Evolutionary conservation across 2,888 invertebrate genomes (phyloP), one percentile per base, ranked within the genome.

Genomic region (Trissolcus brochymenae): DNA sequence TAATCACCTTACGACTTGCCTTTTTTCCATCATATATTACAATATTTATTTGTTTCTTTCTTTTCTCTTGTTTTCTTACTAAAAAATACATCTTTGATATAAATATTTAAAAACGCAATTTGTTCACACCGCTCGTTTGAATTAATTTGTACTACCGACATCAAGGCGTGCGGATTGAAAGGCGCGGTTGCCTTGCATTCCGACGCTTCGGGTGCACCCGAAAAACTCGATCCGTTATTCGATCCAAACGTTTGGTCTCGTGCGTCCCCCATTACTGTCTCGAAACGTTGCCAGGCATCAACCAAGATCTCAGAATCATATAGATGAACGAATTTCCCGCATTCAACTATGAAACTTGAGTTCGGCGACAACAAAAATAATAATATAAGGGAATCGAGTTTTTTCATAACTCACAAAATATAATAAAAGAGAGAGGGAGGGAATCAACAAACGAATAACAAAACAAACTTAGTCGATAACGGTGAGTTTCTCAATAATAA

Each of bases 291-390:
- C n/a, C 40, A 70, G 61, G 43, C 66, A 51, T 17, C 29, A 68
- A 60, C 61, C 53, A 68, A 65, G 64, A 72, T 64, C 59, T 61
- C 61, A 61, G 55, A 70, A 61, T 55, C 60, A 70, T 70, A 70
- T 70, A 70, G 70, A 70, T 70, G 71, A 71, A 62, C 71, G 61
- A 61, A 49, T 67, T 59, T 35, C 35, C 35, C 35, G 35, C 35
- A 35, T 35, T 35, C 35, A 35, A 35, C 35, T 35, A 35, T 35
- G 35, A 35, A 35, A 35, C 35, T 9, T 35, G 35, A 35, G 35
- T 35, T 35, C 35, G 35, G 35, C 35, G 35, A 35, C 11, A 11
- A 35, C 35, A 11, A 11, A 35, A 35, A 35, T 35, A 35, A 35
- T 25, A 25, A 35, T 35, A 7, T 1, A 9, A 11, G 35, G 35